A percentile compares a stretch with the other conserved stretches of the same genome.
These are phyloP conservation scores for Julus scandinavius DNA, from an alignment of 2,888 invertebrate species.

Conservation along the genomic window DNA sequence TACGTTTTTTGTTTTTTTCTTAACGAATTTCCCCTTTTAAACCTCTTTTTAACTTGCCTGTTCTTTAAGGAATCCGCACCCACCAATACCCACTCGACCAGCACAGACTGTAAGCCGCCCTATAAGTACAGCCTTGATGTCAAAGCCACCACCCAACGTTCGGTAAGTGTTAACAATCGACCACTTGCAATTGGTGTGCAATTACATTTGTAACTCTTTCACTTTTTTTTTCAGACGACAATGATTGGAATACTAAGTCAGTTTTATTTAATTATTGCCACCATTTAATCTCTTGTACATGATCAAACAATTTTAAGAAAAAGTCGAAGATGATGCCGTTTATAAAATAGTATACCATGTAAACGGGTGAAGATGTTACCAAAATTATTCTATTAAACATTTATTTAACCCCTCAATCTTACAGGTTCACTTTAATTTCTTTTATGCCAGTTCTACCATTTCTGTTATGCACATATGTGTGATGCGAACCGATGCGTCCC, in stretches of 20 bases:
- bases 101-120: background rate
- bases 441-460: no score
- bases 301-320: background rate
- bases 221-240: background rate
- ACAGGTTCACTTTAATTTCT: no score
- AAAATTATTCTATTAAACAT: no score
- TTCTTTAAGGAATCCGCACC: background rate
- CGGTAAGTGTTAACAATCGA: no score
- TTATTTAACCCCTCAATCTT: no score
- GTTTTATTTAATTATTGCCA: background rate
- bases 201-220: background rate
- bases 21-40: background rate
- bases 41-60: background rate
- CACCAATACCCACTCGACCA: background rate
- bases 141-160: background rate
- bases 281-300: background rate
- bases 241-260: background rate
- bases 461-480: no score
- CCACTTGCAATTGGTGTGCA: no score
- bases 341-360: background rate
- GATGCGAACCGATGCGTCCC: no score
- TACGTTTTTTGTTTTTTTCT: no score
- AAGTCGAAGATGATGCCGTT: background rate
- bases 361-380: background rate
- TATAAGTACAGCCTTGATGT: background rate